Evolutionary conservation across 2,113 vertebrate genomes (phyloP).

Genomic region (Epinephelus fuscoguttatus): DNA sequence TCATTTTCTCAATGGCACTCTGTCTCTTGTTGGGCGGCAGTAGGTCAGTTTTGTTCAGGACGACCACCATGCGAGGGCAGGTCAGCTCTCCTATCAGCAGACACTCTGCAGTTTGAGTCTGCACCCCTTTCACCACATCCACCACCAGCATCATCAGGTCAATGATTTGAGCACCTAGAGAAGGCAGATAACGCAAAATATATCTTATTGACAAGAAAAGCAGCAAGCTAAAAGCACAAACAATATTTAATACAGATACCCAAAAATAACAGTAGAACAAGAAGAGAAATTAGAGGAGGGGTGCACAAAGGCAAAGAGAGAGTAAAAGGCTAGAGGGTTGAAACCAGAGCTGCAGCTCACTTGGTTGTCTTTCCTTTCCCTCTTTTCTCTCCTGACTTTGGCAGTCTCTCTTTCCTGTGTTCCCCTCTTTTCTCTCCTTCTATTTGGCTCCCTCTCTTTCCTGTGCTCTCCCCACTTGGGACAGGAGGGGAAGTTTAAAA

Average conservation of each 20-base stretch:
- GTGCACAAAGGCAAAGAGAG: constrained; percentile 43
- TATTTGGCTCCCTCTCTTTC: constrained; percentile 86
- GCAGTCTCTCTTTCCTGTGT: constrained; percentile 75
- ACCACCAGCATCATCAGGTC: constrained; percentile 99
- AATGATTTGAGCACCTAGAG: constrained; percentile 96
- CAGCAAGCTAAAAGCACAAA: constrained; percentile 20
- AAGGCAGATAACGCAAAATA: neutral
- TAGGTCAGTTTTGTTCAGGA: constrained; percentile 96
- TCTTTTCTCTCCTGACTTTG: constrained; percentile 75
- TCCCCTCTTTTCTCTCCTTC: constrained; percentile 75
- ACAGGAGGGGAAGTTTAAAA: constrained; percentile 78
- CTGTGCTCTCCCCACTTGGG: constrained; percentile 86
- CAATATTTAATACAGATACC: constrained; percentile 56
- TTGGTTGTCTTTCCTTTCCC: constrained; percentile 78
- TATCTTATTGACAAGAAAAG: constrained; percentile 11
- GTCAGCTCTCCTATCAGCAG: constrained; percentile 97
- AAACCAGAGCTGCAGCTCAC: constrained; percentile 75
- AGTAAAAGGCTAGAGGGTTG: constrained; percentile 68
- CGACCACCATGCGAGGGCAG: constrained; percentile 94
- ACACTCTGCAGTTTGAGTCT: constrained; percentile 98
- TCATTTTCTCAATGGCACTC: constrained; percentile 94
- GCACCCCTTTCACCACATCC: constrained; percentile 97
- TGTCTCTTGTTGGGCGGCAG: constrained; percentile 91
- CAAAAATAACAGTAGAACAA: constrained; percentile 68
- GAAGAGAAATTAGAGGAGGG: constrained; percentile 45